These are phyloP conservation scores for Epizoanthus illoricatus DNA, from an alignment of 92 coral and sea anemone genomes.

Conservation along the genomic window DNA sequence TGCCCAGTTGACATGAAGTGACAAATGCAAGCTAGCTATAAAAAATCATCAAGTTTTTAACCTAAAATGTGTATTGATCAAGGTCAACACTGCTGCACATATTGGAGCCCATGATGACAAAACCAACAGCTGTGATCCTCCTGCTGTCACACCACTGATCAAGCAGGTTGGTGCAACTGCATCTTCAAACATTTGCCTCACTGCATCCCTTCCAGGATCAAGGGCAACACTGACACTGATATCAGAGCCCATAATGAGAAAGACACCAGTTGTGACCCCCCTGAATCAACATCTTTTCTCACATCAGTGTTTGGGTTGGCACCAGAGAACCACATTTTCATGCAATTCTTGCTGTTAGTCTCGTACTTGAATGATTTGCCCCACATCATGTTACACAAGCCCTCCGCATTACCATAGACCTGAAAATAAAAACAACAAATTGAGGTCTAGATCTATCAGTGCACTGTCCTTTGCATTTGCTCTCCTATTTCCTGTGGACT, in stretches of 20 bases:
- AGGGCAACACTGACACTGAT: not conserved
- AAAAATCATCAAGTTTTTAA: too few species aligned
- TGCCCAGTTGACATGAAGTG: too few species aligned
- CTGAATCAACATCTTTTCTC: slow-evolving; percentile 3
- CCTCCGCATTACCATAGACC: slow-evolving; percentile 78
- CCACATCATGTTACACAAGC: slow-evolving; percentile 89
- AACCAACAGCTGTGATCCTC: too few species aligned
- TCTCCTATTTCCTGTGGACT: too few species aligned
- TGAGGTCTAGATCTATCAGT: too few species aligned
- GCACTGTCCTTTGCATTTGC: too few species aligned
- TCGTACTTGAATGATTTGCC: slow-evolving; percentile 63
- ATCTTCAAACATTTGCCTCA: not conserved
- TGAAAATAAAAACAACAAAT: slow-evolving; percentile 16
- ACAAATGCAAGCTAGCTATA: too few species aligned
- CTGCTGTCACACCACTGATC: too few species aligned
- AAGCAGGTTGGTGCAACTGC: too few species aligned
- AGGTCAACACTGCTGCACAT: too few species aligned
- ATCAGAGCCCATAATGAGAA: slow-evolving; percentile 14
- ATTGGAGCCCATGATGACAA: too few species aligned
- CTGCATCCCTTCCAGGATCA: not conserved
- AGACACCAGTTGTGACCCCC: not conserved
- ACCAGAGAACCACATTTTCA: slow-evolving; percentile 58
- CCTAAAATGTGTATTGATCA: too few species aligned
- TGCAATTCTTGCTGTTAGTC: slow-evolving; percentile 47
- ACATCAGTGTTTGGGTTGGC: slow-evolving; percentile 59